Base-by-base conservation (phyloP, 2,797 vertebrate genomes). In the Urophycis tenuis region DNA sequence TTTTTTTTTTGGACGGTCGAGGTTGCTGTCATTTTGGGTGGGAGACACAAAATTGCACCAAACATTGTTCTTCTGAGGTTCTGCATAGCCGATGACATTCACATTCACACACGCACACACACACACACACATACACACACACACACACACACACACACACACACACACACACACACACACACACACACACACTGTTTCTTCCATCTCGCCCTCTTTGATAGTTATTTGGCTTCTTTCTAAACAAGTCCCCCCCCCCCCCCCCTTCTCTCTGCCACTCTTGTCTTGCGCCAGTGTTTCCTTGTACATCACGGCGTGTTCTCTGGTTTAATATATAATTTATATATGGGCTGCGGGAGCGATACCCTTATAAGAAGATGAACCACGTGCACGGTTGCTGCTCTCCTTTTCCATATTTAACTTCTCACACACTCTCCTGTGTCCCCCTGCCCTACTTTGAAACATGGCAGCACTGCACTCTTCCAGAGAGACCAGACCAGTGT, bases 381-480 rank as follows among this genome's bases (percentile, higher is more conserved):
- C 60, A 71, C 75, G 22, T 14, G 77, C 3, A 17, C 81, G 83
- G 78, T 74, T 85, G 31, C 81, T 83, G 78, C 76, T 86, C 85
- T 79, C 79, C 53, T 77, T 84, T 85, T 88, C 85, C 84, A 85
- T 83, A 82, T 87, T 67, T 87, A 84, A 83, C 83, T 80, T 45
- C 10, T 77, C 71, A 74, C 75, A 70, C 74, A 76, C 84, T 87
- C 84, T 84, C 81, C 80, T 79, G 78, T 84, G 81, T 83, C 84
- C 84, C 80, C 79, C 74, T 89, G 89, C 78, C 84, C 90, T 86
- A 86, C 81, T 87, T 89, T 81, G 84, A 78, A 79, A 29, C 60
- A 17, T 33, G 9, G n/a, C 53, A 5, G 53, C 69, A 2, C 15
- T 12, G 5, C 53, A 31, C 67, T 53, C 49, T n/a, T 53, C 19